Percentiles rank a stretch among this genome's conserved stretches.
Conservation (phyloP, 2,888 invertebrate genomes). For the Kryphioiulus occultus region DNA sequence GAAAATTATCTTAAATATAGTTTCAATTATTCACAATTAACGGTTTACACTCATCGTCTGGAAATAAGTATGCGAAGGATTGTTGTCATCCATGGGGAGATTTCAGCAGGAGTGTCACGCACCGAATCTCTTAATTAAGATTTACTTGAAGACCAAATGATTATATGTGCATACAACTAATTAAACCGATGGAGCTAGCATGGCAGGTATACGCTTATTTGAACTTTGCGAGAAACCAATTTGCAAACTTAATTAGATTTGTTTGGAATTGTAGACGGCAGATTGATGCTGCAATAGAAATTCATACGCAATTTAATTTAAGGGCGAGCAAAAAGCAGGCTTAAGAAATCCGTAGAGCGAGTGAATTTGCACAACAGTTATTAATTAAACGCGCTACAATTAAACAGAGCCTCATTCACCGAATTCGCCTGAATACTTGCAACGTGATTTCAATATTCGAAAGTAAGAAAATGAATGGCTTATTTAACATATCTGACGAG, state of each 20-base stretch:
- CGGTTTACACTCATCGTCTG: background rate
- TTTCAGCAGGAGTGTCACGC: background rate
- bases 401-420: background rate
- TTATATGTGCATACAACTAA: background rate
- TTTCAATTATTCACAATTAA: background rate
- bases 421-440: background rate
- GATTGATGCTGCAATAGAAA: background rate
- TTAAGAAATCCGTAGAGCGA: background rate
- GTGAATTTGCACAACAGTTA: background rate
- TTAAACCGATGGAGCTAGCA: background rate
- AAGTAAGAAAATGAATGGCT: too few species aligned
- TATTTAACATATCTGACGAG: too few species aligned
- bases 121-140: background rate
- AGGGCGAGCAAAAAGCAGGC: background rate
- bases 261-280: background rate
- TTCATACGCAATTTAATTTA: background rate
- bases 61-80: background rate
- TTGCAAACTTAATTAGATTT: slow-evolving; percentile 21
- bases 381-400: slow-evolving; percentile 1
- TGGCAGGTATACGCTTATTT: background rate
- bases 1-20: background rate
- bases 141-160: background rate
- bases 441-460: background rate
- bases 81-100: background rate
- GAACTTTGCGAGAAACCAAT: slow-evolving; percentile 7